Percentiles rank a stretch among this genome's conserved stretches.
Conservation (phyloP, 2,113 vertebrate species). For the Psettodes erumei region DNA sequence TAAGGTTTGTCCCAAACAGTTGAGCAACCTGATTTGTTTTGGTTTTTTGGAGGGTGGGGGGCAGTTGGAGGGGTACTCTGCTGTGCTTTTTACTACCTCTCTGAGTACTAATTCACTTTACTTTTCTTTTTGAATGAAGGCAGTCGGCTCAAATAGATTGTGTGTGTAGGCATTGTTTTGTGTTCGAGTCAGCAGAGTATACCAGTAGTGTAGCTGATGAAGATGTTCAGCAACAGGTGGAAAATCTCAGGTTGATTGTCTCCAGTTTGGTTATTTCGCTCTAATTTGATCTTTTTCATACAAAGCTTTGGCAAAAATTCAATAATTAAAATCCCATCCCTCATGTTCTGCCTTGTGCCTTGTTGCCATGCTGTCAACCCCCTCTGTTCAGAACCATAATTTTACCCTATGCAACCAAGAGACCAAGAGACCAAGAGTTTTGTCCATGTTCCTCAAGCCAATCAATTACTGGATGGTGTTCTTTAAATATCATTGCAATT, state of each 20-base stretch:
- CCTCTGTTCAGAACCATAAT: background rate
- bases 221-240: background rate
- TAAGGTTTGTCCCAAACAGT: constrained; percentile 54
- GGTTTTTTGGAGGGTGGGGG: too few species aligned
- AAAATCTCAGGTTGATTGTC: background rate
- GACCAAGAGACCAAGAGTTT: too few species aligned
- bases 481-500: too few species aligned
- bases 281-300: background rate
- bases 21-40: constrained; percentile 66
- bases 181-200: background rate
- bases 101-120: background rate
- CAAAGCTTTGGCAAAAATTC: background rate
- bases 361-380: too few species aligned
- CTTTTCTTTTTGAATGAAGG: background rate
- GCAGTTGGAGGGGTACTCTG: background rate
- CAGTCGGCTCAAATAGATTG: background rate
- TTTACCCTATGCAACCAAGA: too few species aligned
- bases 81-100: constrained; percentile 5
- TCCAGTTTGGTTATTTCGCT: background rate
- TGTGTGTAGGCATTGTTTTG: background rate
- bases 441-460: too few species aligned
- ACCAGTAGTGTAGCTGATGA: background rate
- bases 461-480: too few species aligned
- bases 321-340: background rate
- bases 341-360: background rate